Percentiles rank a stretch among this genome's conserved stretches.
phyloP scores from a whole-genome alignment of 2,113 vertebrate species.

The Mirounga angustirostris region DNA sequence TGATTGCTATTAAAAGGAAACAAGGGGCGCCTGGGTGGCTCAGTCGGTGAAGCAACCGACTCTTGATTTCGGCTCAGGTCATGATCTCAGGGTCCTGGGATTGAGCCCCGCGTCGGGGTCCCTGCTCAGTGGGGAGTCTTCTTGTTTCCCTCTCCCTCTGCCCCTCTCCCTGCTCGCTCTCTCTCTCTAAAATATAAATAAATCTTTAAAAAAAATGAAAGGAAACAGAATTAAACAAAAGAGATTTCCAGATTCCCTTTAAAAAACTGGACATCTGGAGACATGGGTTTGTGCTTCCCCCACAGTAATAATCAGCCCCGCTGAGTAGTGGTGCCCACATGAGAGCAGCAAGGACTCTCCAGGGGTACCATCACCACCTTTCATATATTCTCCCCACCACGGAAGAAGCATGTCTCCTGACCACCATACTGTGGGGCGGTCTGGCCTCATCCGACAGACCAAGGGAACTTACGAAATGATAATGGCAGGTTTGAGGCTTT shows the following conservation, averaged over 20 bases:
- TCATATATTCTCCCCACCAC: fast-evolving
- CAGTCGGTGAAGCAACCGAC: not conserved
- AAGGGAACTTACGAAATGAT: not conserved
- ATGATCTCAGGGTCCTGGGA: not conserved
- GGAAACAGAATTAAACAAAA: not conserved
- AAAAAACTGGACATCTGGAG: not conserved
- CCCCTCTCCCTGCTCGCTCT: not conserved
- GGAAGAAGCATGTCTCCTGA: not conserved
- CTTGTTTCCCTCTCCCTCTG: not conserved
- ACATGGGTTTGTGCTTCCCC: not conserved
- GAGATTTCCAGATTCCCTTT: not conserved
- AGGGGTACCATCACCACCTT: not conserved
- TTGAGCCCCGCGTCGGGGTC: fast-evolving
- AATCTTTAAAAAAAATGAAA: not conserved
- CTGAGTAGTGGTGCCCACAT: not conserved
- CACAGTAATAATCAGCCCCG: not conserved
- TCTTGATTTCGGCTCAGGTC: not conserved
- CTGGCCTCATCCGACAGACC: not conserved
- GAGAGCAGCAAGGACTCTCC: no score
- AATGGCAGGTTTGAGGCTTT: not conserved
- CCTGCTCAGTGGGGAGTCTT: not conserved
- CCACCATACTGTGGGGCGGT: fast-evolving
- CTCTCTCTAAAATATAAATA: not conserved
- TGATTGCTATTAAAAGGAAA: not conserved
- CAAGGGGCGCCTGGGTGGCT: not conserved